A percentile compares a stretch with the other conserved stretches of the same genome.
Conservation (phyloP, 2,888 invertebrate species). For the Tiliacea citrago region DNA sequence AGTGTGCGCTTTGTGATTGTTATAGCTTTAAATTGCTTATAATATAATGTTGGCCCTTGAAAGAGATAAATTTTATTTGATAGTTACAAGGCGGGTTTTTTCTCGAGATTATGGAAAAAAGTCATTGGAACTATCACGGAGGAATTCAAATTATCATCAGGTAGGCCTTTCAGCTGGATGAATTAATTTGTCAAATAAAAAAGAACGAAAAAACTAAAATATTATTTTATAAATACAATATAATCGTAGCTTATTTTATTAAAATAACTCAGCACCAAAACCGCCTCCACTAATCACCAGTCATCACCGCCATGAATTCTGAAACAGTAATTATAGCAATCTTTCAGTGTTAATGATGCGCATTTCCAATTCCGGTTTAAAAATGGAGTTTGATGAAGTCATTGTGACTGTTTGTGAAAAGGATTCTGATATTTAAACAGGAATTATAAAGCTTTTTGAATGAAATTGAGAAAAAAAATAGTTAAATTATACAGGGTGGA, state of each 20-base stretch:
- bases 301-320: slow-evolving; percentile 96
- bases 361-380: not conserved
- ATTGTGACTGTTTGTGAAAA: not conserved
- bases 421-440: not conserved
- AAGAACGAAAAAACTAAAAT: slow-evolving; percentile 53
- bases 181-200: not conserved
- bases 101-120: too few relatives aligned
- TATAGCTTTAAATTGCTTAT: slow-evolving; percentile 17
- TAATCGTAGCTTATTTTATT: too few relatives aligned
- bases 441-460: too few relatives aligned
- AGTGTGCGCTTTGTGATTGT: slow-evolving; percentile 18
- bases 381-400: not conserved
- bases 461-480: too few relatives aligned
- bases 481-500: too few relatives aligned
- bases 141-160: not conserved
- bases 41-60: not conserved
- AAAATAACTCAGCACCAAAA: slow-evolving; percentile 41
- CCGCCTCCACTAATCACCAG: slow-evolving; percentile 91
- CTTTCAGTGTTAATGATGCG: not conserved
- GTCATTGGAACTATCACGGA: not conserved
- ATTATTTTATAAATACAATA: slow-evolving; percentile 59
- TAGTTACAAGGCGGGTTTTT: not conserved
- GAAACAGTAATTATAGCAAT: slow-evolving; percentile 75
- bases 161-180: not conserved
- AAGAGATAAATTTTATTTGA: not conserved